phyloP scores from a whole-genome alignment of 2,888 invertebrate genomes.

The Tetragnatha montana region DNA sequence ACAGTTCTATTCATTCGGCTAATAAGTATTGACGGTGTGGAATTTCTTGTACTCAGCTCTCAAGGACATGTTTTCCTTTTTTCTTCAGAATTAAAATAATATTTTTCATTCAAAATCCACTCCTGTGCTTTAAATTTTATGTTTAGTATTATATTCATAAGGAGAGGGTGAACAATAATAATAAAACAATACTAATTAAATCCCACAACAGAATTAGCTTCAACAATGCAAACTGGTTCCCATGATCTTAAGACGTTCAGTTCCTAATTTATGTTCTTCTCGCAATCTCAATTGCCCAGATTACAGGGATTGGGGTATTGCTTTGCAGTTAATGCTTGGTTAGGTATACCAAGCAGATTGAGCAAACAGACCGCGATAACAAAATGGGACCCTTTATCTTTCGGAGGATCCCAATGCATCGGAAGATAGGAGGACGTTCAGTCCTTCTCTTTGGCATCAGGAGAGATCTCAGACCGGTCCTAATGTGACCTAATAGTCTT shows the following conservation, averaged over 20 bases:
- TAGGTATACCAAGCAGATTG: neutral
- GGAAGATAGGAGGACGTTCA: neutral
- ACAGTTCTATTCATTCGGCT: too few relatives aligned
- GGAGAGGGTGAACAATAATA: neutral
- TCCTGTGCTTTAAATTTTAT: neutral
- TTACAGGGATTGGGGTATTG: neutral
- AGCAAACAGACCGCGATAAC: neutral
- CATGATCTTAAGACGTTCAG: neutral
- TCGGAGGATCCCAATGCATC: neutral
- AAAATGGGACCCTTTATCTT: neutral
- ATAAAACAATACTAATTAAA: neutral
- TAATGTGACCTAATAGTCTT: too few relatives aligned
- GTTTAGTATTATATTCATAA: neutral
- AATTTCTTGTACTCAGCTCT: too few relatives aligned
- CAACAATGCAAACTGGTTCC: neutral
- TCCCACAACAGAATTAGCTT: neutral
- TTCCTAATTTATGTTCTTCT: neutral
- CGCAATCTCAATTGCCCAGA: neutral
- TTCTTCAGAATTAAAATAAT: neutral
- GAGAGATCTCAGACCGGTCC: too few relatives aligned
- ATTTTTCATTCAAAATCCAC: neutral
- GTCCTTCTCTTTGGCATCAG: too few relatives aligned
- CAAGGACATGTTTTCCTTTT: too few relatives aligned
- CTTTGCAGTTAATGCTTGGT: neutral
- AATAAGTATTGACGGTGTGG: too few relatives aligned